Evolutionary conservation across 2,797 vertebrate genomes (phyloP), one percentile per base, ranked within the genome.

Genomic region (Eupleurogrammus muticus): DNA sequence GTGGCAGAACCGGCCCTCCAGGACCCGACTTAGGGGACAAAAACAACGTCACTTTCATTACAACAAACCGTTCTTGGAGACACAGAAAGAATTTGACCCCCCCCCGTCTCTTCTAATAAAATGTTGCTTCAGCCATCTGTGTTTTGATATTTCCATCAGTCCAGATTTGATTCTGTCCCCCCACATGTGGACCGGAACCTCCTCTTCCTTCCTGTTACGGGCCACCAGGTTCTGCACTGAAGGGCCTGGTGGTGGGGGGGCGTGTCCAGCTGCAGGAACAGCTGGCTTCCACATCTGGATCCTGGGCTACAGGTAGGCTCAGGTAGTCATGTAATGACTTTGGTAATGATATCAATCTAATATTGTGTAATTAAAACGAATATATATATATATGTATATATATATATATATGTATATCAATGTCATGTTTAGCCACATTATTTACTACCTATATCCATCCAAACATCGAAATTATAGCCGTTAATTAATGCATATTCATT

Each of bases 281-380:
- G 23, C 62, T 68, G 20, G 14, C 19, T 69, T 67, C 34, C 21
- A 50, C 54, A 79, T 76, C 51, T 78, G 80, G 35, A 28, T 28
- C n/a, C 19, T 9, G 12, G 11, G 16, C 47, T 34, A 40, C 38
- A 12, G 23, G 34, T 49, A 19, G 19, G 38, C n/a, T n/a, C n/a
- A n/a, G n/a, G n/a, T n/a, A n/a, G n/a, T n/a, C n/a, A n/a, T n/a
- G n/a, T n/a, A n/a, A n/a, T n/a, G n/a, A n/a, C n/a, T n/a, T n/a
- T n/a, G n/a, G n/a, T n/a, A n/a, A n/a, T n/a, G n/a, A n/a, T n/a
- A n/a, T n/a, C n/a, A n/a, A n/a, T n/a, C n/a, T n/a, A n/a, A n/a
- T n/a, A n/a, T n/a, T n/a, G n/a, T n/a, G n/a, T n/a, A n/a, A n/a
- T n/a, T n/a, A n/a, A n/a, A n/a, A n/a, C n/a, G n/a, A n/a, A n/a